Evolutionary conservation across 2,113 vertebrate species (phyloP).

Genomic region (Paraplagusia blochii): DNA sequence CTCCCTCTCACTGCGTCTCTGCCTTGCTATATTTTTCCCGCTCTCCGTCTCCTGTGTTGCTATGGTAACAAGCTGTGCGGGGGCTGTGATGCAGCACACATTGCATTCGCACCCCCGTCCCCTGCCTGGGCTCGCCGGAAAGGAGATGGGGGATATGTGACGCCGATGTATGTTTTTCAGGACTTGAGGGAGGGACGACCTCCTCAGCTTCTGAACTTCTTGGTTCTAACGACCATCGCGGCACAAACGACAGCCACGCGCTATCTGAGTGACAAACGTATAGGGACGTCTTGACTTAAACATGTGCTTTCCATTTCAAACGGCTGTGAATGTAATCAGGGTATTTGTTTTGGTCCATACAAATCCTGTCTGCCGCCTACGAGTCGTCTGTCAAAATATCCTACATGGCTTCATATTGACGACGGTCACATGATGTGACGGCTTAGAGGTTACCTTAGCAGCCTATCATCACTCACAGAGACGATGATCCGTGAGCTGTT

Average conservation of each 20-base stretch:
- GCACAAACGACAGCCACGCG: background rate
- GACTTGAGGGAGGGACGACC: constrained; percentile 1
- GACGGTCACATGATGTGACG: constrained; percentile 9
- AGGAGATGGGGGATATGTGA: constrained; percentile 35
- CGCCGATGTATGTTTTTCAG: background rate
- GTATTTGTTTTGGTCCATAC: background rate
- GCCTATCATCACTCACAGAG: background rate
- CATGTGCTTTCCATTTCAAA: background rate
- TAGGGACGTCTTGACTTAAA: background rate
- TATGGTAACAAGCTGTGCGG: constrained; percentile 69
- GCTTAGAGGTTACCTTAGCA: background rate
- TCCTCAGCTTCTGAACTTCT: background rate
- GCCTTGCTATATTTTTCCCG: constrained; percentile 49
- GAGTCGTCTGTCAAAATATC: constrained; percentile 15
- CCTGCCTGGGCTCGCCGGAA: constrained; percentile 34
- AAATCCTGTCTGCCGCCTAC: constrained; percentile 22
- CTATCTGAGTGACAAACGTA: background rate
- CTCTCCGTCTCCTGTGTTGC: constrained; percentile 62
- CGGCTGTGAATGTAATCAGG: background rate
- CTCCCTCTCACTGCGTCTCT: constrained; percentile 23
- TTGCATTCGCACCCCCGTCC: constrained; percentile 50
- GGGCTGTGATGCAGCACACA: constrained; percentile 63
- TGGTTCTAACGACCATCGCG: constrained; percentile 5
- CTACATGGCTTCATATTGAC: constrained; percentile 11
- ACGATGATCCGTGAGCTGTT: background rate